Percentiles rank a stretch among this genome's conserved stretches.
Conservation (phyloP, 2,113 vertebrate genomes). For the Tinamus guttatus region DNA sequence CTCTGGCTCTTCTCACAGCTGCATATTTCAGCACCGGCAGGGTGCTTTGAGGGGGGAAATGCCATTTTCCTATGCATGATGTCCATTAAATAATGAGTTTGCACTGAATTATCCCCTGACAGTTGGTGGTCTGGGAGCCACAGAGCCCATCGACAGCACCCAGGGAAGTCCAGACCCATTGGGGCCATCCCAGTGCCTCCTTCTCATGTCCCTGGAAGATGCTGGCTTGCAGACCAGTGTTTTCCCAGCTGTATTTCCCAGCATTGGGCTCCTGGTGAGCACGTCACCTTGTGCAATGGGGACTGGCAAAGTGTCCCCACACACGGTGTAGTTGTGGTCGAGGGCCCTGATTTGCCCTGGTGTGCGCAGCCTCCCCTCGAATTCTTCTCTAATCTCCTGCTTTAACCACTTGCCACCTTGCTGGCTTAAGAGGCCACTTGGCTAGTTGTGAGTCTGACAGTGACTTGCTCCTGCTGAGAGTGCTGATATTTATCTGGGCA, state of each 20-base stretch:
- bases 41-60: background rate
- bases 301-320: background rate
- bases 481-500: background rate
- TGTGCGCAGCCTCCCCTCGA: background rate
- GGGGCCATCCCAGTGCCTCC: background rate
- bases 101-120: background rate
- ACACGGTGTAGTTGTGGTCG: background rate
- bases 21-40: background rate
- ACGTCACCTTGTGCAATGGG: background rate
- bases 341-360: background rate
- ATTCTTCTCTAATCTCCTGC: background rate
- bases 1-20: constrained; percentile 45
- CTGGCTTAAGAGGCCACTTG: background rate
- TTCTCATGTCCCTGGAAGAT: background rate
- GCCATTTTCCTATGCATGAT: background rate
- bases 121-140: fast-evolving
- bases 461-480: background rate
- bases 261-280: background rate
- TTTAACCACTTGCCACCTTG: background rate
- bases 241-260: background rate
- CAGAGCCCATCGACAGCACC: background rate
- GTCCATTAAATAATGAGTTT: constrained; percentile 17
- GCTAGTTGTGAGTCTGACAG: background rate
- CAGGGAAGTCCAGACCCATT: background rate
- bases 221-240: background rate